phyloP scores from a whole-genome alignment of 2,797 vertebrate species.

The Gymnoscopelus microlampas region DNA sequence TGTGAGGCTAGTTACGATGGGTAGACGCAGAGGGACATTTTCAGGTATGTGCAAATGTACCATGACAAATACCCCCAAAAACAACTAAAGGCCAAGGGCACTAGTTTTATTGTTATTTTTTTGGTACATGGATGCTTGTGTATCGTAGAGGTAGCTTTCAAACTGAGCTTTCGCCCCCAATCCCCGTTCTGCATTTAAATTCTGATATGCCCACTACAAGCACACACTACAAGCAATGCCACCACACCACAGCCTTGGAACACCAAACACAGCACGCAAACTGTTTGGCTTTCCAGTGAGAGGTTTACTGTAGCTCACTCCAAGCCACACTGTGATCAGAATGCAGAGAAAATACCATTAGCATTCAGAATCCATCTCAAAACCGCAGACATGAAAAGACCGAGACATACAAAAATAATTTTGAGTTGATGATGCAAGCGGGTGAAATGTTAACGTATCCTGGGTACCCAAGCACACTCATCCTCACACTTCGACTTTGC shows the following conservation, averaged over 20 bases:
- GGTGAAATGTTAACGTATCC: slow-evolving; percentile 34
- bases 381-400: no score
- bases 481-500: slow-evolving; percentile 18
- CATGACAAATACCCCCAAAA: no score
- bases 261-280: slow-evolving; percentile 22
- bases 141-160: background rate
- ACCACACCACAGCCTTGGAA: background rate
- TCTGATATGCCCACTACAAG: no score
- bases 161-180: background rate
- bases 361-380: no score
- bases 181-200: no score
- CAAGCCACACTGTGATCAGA: background rate
- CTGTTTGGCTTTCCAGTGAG: background rate
- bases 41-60: no score
- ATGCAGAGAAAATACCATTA: background rate
- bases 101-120: no score
- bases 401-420: slow-evolving; percentile 22
- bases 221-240: no score
- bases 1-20: no score
- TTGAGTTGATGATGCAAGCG: slow-evolving; percentile 52
- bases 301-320: background rate
- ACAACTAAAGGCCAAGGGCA: no score
- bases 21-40: no score
- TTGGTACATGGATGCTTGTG: no score
- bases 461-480: slow-evolving; percentile 15